Percentiles rank a stretch among this genome's conserved stretches.
Evolutionary conservation across 2,888 invertebrate species (phyloP).

Genomic region (Nezara viridula): DNA sequence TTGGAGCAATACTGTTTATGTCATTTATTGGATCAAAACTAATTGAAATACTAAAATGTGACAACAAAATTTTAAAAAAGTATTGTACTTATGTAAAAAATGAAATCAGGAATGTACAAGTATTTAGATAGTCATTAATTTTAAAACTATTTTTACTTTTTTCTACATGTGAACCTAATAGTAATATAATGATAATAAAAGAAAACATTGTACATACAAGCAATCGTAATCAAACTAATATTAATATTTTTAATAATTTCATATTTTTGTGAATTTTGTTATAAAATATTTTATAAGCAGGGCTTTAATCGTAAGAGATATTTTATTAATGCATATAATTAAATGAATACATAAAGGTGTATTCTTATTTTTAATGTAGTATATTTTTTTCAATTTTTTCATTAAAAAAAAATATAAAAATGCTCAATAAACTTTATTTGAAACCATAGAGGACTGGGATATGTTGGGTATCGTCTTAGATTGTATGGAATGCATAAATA

Average conservation of each 20-base stretch:
- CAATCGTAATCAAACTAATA: slow-evolving; percentile 53
- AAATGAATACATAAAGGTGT: not conserved
- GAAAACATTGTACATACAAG: slow-evolving; percentile 34
- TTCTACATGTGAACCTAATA: slow-evolving; percentile 35
- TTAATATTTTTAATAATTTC: slow-evolving; percentile 58
- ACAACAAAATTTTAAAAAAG: not conserved
- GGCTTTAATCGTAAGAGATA: slow-evolving; percentile 40
- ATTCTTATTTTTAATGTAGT: slow-evolving; percentile 48
- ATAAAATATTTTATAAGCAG: slow-evolving; percentile 42
- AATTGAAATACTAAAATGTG: slow-evolving; percentile 25
- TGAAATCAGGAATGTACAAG: slow-evolving; percentile 6
- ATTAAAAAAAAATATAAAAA: slow-evolving; percentile 30
- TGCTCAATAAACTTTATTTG: slow-evolving; percentile 55
- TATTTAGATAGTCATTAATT: slow-evolving; percentile 40
- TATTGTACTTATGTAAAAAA: slow-evolving; percentile 36
- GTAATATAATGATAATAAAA: slow-evolving; percentile 44
- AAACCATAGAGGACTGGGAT: slow-evolving; percentile 47
- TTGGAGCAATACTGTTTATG: not conserved
- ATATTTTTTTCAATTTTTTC: slow-evolving; percentile 45
- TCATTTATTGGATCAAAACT: not conserved
- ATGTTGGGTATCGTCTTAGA: slow-evolving; percentile 49
- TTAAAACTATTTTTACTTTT: slow-evolving; percentile 42
- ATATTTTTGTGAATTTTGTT: slow-evolving; percentile 50
- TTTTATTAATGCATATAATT: slow-evolving; percentile 47
- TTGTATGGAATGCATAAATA: slow-evolving; percentile 50